Evolutionary conservation across 37 sponge, comb jelly and placozoan genomes (phyloP), one percentile per base, ranked within the genome.

Genomic region (Cliona cf. orientalis): DNA sequence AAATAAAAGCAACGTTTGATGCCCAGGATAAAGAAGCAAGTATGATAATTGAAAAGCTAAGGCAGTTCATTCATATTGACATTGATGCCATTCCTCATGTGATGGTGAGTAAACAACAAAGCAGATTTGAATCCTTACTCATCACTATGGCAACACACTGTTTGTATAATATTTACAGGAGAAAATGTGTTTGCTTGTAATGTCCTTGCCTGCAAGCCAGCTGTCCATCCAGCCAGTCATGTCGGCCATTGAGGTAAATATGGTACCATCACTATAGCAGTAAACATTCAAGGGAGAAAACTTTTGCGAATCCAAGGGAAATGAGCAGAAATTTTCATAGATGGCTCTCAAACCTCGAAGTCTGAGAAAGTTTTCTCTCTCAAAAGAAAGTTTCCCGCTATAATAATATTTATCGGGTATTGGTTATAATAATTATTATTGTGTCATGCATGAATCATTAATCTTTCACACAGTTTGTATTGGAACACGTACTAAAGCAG

Each of bases 111-210:
- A 7, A 49, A 2, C 1, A 29, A 1, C 17, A 72, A 14, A 2
- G 14, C 22, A 6, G 1, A 2, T 42, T 35, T 42, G 9, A 22
- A 23, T 69, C 23, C 41, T 36, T 43, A 6, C 38, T 7, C 23
- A 69, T 22, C 5, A 31, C 34, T 66, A 34, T 36, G 37, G 5
- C 5, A 66, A 19, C 34, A 36, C 34, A 66, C 35, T 5, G 31
- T 53, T 6, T 29, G 49, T 49, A 43, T 72, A 69, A 42, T 42
- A 42, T 42, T 35, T 42, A 23, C 64, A 87, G 92, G 92, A 91
- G 80, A 91, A 91, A 56, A 33, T 87, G 21, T 91, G 92, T 66
- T 70, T 87, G 32, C 45, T 87, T 33, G 74, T 83, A 7, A 91
- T 91, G 92, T 91, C 92, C 1, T 35, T 83, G 9, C 92, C 92